These are phyloP conservation scores for Poecilia wingei DNA, from an alignment of 2,797 vertebrate genomes.

Conservation along the genomic window DNA sequence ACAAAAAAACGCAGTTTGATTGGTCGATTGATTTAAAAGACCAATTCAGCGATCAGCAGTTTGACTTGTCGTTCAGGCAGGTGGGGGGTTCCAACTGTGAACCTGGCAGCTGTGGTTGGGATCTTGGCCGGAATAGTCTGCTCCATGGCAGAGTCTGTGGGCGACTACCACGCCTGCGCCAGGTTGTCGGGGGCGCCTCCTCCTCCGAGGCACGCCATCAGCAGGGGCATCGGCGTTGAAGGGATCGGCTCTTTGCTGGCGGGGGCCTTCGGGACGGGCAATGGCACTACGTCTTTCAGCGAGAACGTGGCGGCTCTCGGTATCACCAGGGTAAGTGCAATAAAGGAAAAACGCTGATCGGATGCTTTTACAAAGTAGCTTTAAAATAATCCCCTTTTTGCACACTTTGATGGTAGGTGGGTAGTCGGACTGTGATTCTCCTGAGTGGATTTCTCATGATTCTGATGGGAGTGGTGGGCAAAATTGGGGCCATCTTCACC, in stretches of 20 bases:
- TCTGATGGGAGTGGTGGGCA: slow-evolving; percentile 88
- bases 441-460: slow-evolving; percentile 86
- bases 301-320: slow-evolving; percentile 92
- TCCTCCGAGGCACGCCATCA: slow-evolving; percentile 89
- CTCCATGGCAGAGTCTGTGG: slow-evolving; percentile 94
- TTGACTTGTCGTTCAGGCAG: slow-evolving; percentile 80
- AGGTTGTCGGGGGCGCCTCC: slow-evolving; percentile 88
- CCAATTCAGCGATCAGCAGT: background rate
- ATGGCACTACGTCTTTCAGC: slow-evolving; percentile 92
- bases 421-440: slow-evolving; percentile 89
- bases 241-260: slow-evolving; percentile 91
- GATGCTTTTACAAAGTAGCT: background rate
- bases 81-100: slow-evolving; percentile 90
- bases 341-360: background rate
- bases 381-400: background rate
- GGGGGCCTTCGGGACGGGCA: slow-evolving; percentile 92
- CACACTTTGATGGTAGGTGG: slow-evolving; percentile 80
- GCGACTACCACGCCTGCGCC: slow-evolving; percentile 93
- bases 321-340: slow-evolving; percentile 88
- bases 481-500: slow-evolving; percentile 88
- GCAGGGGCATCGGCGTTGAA: slow-evolving; percentile 89
- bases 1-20: background rate
- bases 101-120: slow-evolving; percentile 89
- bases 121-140: slow-evolving; percentile 90
- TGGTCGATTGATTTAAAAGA: background rate